phyloP scores from a whole-genome alignment of 2,888 invertebrate genomes.

The Sussaba pulchella region DNA sequence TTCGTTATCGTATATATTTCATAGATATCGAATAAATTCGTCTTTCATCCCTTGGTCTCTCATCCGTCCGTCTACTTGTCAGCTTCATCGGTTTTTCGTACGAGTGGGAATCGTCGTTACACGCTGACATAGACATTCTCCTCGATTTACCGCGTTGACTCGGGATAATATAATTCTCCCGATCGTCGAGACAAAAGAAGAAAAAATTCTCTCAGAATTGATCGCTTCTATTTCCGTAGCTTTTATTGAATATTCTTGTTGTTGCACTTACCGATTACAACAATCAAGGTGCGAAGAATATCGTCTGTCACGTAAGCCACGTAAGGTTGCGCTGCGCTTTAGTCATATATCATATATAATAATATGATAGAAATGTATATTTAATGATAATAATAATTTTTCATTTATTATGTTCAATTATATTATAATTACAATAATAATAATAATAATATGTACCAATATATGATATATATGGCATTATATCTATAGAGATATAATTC shows the following conservation, averaged over 20 bases:
- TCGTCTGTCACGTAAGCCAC: background rate
- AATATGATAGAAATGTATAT: no score
- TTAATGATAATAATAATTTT: no score
- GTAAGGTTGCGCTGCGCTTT: conserved; percentile 1
- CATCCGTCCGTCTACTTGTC: conserved; percentile 1
- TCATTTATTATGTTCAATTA: no score
- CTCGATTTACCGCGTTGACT: conserved; percentile 36
- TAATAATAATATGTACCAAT: no score
- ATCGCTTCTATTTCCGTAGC: conserved; percentile 45
- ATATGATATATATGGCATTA: no score
- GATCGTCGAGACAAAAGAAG: background rate
- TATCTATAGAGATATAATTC: no score
- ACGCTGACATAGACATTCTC: conserved; percentile 4
- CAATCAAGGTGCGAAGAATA: conserved; percentile 15
- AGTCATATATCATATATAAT: no score
- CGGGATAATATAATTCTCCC: conserved; percentile 4
- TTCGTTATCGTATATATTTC: conserved; percentile 56
- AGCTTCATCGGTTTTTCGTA: background rate
- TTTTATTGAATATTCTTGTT: conserved; percentile 14
- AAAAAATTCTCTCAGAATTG: conserved; percentile 6
- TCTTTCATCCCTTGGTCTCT: conserved; percentile 4
- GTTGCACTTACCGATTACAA: conserved; percentile 4
- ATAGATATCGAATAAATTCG: conserved; percentile 24
- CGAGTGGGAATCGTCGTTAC: conserved; percentile 15
- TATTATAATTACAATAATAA: no score